Base-by-base conservation (phyloP, 2,113 vertebrate genomes). In the Pangasianodon hypophthalmus region DNA sequence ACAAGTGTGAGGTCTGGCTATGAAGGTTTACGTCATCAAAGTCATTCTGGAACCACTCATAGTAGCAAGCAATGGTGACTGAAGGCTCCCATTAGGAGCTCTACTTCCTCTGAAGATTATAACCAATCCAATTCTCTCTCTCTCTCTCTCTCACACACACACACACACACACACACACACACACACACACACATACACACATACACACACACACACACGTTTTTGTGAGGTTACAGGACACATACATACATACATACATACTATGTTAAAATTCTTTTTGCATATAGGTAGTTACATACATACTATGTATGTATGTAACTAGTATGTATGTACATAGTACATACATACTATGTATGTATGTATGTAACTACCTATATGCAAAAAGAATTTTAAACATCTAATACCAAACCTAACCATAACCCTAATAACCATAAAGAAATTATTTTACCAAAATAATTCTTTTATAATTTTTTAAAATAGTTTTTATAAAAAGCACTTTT, bases 1-100 rank as follows among this genome's bases (percentile, higher is more conserved):
- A 85, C 29, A 26, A 58, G 37, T 83, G 60, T 73, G 84, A 91
- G 85, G 82, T 82, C 52, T 80, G 37, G 48, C 58, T 67, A n/a
- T 46, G 41, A 44, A 62, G 37, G 32, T 85, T 64, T 85, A 44
- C 14, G 6, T 67, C 60, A 86, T 86, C 85, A 71, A 67, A 83
- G 82, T 62, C 37, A 62, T 62, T 84, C 62, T 84, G 56, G 56
- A 84, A 44, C 21, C 11, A 84, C 2, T 29, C 56, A 44, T 62
- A 62, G 29, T 62, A 62, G 56, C 60, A 44, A 60, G 18, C 46
- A 84, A 84, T 60, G 81, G 50, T 56, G 50, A 58, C 52, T 21
- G 11, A 24, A 48, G 41, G 75, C 44, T 77, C 41, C 75, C 75
- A 26, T 13, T 77, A 48, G 32, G 21, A 77, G 77, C 6, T 32